phyloP scores from a whole-genome alignment of 2,888 invertebrate species.

The Agrilus cyanescens region DNA sequence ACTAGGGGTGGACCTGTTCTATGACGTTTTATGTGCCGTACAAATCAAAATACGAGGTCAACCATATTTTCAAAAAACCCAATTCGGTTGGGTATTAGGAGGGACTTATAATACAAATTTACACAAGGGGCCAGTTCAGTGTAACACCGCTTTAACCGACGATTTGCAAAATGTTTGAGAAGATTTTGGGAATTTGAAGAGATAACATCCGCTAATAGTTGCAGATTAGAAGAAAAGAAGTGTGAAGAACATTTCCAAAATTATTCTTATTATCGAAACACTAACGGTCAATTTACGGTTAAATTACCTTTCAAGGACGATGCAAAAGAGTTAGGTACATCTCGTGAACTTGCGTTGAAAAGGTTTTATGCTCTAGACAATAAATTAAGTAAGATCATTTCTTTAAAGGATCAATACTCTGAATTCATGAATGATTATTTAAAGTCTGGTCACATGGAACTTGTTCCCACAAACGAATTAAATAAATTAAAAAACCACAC shows the following conservation, averaged over 20 bases:
- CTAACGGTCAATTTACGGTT: slow-evolving; percentile 9
- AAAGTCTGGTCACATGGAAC: slow-evolving; percentile 11
- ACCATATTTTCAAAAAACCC: slow-evolving; percentile 10
- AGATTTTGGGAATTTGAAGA: slow-evolving; percentile 12
- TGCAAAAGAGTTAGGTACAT: slow-evolving; percentile 6
- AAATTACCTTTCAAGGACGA: slow-evolving; percentile 8
- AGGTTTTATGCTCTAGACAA: slow-evolving; percentile 11
- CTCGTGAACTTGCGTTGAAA: slow-evolving; percentile 9
- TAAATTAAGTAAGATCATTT: slow-evolving; percentile 5
- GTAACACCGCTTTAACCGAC: no score
- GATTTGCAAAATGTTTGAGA: slow-evolving; percentile 4
- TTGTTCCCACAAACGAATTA: slow-evolving; percentile 1
- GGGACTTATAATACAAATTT: slow-evolving; percentile 5
- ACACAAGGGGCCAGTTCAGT: not conserved
- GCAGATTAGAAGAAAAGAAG: not conserved
- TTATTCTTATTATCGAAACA: slow-evolving; percentile 1
- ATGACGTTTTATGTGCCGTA: slow-evolving; percentile 6
- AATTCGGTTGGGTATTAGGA: slow-evolving; percentile 13
- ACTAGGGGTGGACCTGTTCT: slow-evolving; percentile 9
- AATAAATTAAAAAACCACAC: not conserved
- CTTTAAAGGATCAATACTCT: slow-evolving; percentile 9
- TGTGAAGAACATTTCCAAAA: slow-evolving; percentile 10
- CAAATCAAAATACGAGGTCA: slow-evolving; percentile 8
- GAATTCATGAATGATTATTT: slow-evolving; percentile 14
- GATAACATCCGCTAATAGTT: not conserved